phyloP scores from a whole-genome alignment of 2,888 invertebrate species.

The Zygothrica quintamaculata region DNA sequence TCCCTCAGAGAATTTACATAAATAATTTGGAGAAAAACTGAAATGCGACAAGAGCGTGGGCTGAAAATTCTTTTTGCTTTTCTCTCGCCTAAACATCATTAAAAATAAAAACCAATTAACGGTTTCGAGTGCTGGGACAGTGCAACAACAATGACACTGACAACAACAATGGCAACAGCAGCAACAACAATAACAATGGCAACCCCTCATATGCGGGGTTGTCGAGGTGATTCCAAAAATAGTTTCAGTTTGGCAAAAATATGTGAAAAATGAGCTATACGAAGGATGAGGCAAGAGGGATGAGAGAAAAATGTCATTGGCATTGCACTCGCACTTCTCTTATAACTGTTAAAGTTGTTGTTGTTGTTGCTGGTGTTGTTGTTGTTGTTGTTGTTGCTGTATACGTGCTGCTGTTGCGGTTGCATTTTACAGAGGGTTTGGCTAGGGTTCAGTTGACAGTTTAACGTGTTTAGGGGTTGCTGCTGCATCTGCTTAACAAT shows the following conservation, averaged over 20 bases:
- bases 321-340: constrained; percentile 53
- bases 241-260: constrained; percentile 73
- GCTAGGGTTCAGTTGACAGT: constrained; percentile 11
- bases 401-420: constrained; percentile 63
- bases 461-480: constrained; percentile 38
- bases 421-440: constrained; percentile 29
- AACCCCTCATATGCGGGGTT: constrained; percentile 22
- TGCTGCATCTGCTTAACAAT: constrained; percentile 55
- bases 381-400: constrained; percentile 59
- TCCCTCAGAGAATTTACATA: constrained; percentile 67
- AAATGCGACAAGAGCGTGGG: constrained; percentile 33
- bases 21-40: constrained; percentile 50
- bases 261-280: constrained; percentile 46
- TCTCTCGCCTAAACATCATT: constrained; percentile 75
- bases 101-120: constrained; percentile 78
- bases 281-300: constrained; percentile 19
- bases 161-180: constrained; percentile 14
- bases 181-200: constrained; percentile 1
- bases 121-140: constrained; percentile 59
- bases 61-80: constrained; percentile 22
- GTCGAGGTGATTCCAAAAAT: constrained; percentile 53
- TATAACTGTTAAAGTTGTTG: constrained; percentile 27
- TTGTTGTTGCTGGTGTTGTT: constrained; percentile 48
- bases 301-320: constrained; percentile 65
- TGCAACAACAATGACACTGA: constrained; percentile 31